Base-by-base conservation (phyloP, 2,888 invertebrate species). In the Amphimallon solstitiale region DNA sequence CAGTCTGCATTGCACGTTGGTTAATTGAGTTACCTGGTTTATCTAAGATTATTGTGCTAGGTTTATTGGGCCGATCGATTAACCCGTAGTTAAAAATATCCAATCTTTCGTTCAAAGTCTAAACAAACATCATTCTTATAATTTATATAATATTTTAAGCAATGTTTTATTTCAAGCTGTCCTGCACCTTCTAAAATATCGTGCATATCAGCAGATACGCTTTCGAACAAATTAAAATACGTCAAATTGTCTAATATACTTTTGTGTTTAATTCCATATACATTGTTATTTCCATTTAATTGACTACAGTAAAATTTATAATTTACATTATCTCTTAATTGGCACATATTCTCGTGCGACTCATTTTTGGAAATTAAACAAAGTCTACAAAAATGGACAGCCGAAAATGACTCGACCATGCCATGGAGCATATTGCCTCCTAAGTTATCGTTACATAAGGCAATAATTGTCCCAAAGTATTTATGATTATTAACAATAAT, bases 371-470 rank as follows among this genome's bases (percentile, higher is more conserved):
- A 23, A 4, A 5, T 5, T 5, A 23, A 23, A 23, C 23, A 23
- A 2, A 23, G 5, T 38, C 72, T 45, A 61, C 71, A 73, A 51
- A 21, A 72, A 46, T 71, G 45, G 10, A 46, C 64, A 9, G 73
- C 72, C 38, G 37, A 45, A 60, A 74, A 74, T 23, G 72, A 72
- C 63, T 74, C 70, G 2, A 71, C 70, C 64, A 74, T 62, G 6
- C 72, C 72, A 35, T 43, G 68, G 4, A 74, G 35, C 10, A 45
- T 56, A 45, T 72, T 70, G 6, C 61, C 73, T 15, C 70, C 70
- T 34, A 71, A 54, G 64, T 73, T 73, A 64, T 68, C 72, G 60
- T 45, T 59, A 35, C 60, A 51, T 15, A 69, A 51, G 40, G 65
- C 46, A 51, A 65, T 54, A 35, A 72, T 21, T 48, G 69, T 17